Evolutionary conservation across 2,797 vertebrate species (phyloP).

Genomic region (Brachyrhaphis roseni): DNA sequence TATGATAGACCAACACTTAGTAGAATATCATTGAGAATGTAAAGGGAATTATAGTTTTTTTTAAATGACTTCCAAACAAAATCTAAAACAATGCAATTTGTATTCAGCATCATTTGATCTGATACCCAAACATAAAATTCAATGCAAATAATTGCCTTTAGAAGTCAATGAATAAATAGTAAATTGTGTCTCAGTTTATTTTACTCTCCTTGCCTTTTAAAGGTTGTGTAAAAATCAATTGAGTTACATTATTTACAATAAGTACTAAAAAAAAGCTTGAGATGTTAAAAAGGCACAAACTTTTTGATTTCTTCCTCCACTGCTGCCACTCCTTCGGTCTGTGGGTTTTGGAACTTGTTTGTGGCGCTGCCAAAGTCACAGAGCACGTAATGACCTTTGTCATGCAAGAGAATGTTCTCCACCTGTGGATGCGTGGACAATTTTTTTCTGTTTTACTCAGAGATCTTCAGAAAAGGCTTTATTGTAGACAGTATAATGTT

Average conservation of each 20-base stretch:
- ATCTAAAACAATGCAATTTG: neutral
- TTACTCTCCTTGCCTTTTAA: neutral
- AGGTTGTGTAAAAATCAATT: neutral
- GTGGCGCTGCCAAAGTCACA: slow-evolving; percentile 98
- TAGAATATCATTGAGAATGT: neutral
- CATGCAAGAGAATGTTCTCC: slow-evolving; percentile 97
- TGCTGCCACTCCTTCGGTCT: slow-evolving; percentile 89
- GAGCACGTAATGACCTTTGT: slow-evolving; percentile 96
- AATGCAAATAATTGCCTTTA: neutral
- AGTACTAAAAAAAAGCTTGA: neutral
- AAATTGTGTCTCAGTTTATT: neutral
- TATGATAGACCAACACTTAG: neutral
- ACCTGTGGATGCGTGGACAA: slow-evolving; percentile 80
- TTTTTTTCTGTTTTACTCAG: slow-evolving; percentile 1
- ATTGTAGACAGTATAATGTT: neutral
- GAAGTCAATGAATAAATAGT: neutral
- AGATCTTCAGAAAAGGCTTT: neutral
- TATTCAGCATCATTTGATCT: neutral
- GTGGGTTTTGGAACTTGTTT: slow-evolving; percentile 95
- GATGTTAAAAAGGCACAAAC: slow-evolving; percentile 75
- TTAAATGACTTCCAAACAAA: neutral
- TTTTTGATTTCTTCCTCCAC: slow-evolving; percentile 99
- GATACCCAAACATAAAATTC: neutral
- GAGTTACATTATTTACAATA: neutral
- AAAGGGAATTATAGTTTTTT: neutral